Conservation (phyloP, 2,888 invertebrate genomes). For the Halocaridina rubra region DNA sequence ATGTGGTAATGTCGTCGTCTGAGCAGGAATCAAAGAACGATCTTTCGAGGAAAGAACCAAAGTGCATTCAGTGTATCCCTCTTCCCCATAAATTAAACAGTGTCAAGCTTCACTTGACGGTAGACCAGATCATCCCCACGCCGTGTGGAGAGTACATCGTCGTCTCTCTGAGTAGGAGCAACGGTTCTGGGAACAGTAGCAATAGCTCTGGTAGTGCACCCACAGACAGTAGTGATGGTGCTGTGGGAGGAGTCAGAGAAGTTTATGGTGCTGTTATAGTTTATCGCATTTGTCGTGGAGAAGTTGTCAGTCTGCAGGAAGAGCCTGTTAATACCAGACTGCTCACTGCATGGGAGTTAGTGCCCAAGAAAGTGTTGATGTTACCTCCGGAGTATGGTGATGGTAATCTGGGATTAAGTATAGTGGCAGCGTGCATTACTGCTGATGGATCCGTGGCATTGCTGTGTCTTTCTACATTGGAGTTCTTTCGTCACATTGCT, state of each 20-base stretch:
- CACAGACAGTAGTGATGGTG: constrained; percentile 23
- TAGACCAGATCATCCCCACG: constrained; percentile 42
- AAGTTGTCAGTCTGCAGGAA: constrained; percentile 40
- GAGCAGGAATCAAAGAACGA: constrained; percentile 41
- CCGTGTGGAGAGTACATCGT: constrained; percentile 52
- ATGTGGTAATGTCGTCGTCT: background rate
- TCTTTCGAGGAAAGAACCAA: constrained; percentile 48
- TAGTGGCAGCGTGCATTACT: constrained; percentile 41
- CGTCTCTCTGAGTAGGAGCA: constrained; percentile 37
- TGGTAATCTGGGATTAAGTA: constrained; percentile 17
- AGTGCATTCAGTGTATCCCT: constrained; percentile 57
- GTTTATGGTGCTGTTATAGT: constrained; percentile 48
- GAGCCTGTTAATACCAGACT: constrained; percentile 54
- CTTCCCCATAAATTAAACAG: constrained; percentile 53
- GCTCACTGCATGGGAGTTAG: constrained; percentile 33
- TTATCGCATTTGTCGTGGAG: constrained; percentile 44
- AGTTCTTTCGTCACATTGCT: constrained; percentile 46
- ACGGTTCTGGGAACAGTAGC: constrained; percentile 5
- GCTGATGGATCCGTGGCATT: constrained; percentile 51
- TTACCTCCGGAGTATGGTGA: constrained; percentile 50
- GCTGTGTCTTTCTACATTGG: constrained; percentile 37
- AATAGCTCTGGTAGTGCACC: background rate
- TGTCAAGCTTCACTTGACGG: constrained; percentile 42
- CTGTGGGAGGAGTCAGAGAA: constrained; percentile 21
- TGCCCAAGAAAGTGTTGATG: constrained; percentile 44